Evolutionary conservation across 2,113 vertebrate species (phyloP).

Genomic region (Leucoraja erinaceus): DNA sequence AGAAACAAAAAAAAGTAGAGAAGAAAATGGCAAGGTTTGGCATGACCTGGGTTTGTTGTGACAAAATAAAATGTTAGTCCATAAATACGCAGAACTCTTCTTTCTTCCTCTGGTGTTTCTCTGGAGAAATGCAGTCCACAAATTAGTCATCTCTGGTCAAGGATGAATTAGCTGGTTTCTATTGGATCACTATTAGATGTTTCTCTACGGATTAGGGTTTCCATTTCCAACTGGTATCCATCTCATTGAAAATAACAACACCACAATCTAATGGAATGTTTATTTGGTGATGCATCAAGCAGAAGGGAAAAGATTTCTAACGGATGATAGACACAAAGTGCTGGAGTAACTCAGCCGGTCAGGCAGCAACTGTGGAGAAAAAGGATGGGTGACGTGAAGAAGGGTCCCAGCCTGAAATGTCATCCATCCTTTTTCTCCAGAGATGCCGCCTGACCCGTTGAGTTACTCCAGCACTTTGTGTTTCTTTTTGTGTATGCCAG

Average conservation of each 20-base stretch:
- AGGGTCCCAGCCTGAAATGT: no score
- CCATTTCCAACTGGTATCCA: neutral
- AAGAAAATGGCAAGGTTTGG: neutral
- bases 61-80: neutral
- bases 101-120: neutral
- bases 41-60: neutral
- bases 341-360: no score
- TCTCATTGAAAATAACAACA: neutral
- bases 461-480: no score
- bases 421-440: no score
- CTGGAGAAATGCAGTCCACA: neutral
- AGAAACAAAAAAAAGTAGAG: neutral
- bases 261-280: neutral
- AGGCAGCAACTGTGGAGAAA: no score
- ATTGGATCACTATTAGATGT: neutral
- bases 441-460: no score
- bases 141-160: neutral
- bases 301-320: neutral
- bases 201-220: neutral
- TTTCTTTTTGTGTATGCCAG: no score
- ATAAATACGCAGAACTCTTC: neutral
- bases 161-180: neutral
- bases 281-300: neutral
- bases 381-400: no score
- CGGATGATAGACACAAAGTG: no score